These are phyloP conservation scores for Brachystomella parvula DNA, from an alignment of 1,140 invertebrate species.

Conservation along the genomic window DNA sequence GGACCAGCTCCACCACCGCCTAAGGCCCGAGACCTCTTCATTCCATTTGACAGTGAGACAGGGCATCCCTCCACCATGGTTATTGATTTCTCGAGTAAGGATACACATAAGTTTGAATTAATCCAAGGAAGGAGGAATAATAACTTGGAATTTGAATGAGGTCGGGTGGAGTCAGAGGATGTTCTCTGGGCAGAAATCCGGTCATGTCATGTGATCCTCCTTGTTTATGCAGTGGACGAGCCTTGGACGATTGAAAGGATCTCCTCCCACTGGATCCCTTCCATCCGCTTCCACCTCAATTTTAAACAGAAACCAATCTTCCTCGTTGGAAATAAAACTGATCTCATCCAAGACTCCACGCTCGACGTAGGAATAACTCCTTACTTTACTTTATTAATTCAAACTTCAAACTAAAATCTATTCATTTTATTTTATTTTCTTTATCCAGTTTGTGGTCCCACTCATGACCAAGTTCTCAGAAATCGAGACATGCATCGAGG, in stretches of 20 bases:
- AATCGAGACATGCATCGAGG: conserved; percentile 97
- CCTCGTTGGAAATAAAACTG: conserved; percentile 95
- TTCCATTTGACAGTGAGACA: conserved; percentile 94
- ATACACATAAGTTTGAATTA: conserved; percentile 22
- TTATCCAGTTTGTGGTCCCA: conserved; percentile 72
- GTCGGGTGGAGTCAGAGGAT: conserved; percentile 78
- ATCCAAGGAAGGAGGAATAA: too few relatives aligned
- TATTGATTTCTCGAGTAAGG: conserved; percentile 85
- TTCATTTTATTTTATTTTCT: conserved; percentile 7
- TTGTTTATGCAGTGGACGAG: conserved; percentile 94
- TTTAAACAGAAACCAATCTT: conserved; percentile 77
- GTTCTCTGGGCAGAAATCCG: conserved; percentile 78
- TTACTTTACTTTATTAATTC: not conserved
- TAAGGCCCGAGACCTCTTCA: conserved; percentile 80
- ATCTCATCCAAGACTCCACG: conserved; percentile 86
- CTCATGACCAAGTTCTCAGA: conserved; percentile 97
- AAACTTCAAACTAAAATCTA: not conserved
- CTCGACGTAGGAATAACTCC: conserved; percentile 65
- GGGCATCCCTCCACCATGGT: conserved; percentile 96
- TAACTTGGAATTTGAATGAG: too few relatives aligned
- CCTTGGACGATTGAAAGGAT: conserved; percentile 83
- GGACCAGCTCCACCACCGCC: conserved; percentile 82
- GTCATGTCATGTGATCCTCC: conserved; percentile 91
- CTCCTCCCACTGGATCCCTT: conserved; percentile 85
- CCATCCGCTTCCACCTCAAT: conserved; percentile 66